Conservation (phyloP, 2,797 vertebrate species). For the Serranus cabrilla region DNA sequence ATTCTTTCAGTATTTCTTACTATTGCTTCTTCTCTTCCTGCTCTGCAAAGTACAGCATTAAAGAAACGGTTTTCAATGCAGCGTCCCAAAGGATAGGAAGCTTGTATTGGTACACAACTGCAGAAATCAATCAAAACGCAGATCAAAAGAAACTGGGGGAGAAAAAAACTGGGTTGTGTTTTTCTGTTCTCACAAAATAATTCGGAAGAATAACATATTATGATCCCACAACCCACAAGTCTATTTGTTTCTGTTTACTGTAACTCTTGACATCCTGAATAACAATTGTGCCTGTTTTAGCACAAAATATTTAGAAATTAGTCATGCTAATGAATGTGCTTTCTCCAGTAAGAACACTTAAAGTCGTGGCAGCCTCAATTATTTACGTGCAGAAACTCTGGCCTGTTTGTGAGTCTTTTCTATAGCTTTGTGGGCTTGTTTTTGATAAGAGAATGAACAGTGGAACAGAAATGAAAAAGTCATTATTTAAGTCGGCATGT, state of each 20-base stretch:
- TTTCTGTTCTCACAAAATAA: conserved; percentile 7
- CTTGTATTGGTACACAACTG: conserved; percentile 13
- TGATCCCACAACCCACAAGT: conserved; percentile 18
- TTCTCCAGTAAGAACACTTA: conserved; percentile 15
- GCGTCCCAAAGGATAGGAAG: conserved; percentile 24
- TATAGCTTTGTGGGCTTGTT: conserved; percentile 1
- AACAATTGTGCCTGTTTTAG: conserved; percentile 16
- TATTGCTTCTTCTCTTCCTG: conserved; percentile 18
- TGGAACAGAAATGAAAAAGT: conserved; percentile 14
- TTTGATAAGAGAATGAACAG: conserved; percentile 9
- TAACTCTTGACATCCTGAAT: conserved; percentile 41
- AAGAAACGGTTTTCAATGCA: conserved; percentile 46
- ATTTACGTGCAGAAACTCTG: conserved; percentile 16
- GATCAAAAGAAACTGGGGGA: not conserved
- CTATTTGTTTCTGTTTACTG: conserved; percentile 27
- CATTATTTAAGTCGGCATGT: conserved; percentile 21
- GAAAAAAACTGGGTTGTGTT: not conserved
- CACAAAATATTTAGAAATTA: conserved; percentile 27
- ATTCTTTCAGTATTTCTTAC: conserved; percentile 43
- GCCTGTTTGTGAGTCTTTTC: conserved; percentile 5
- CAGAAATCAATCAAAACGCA: conserved; percentile 41
- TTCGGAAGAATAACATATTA: conserved; percentile 27
- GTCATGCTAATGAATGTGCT: conserved; percentile 33
- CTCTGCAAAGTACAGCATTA: conserved; percentile 47
- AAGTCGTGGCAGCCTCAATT: conserved; percentile 19